Evolutionary conservation across 2,113 vertebrate species (phyloP), one percentile per base, ranked within the genome.

Genomic region (Trematocara unimaculatum): DNA sequence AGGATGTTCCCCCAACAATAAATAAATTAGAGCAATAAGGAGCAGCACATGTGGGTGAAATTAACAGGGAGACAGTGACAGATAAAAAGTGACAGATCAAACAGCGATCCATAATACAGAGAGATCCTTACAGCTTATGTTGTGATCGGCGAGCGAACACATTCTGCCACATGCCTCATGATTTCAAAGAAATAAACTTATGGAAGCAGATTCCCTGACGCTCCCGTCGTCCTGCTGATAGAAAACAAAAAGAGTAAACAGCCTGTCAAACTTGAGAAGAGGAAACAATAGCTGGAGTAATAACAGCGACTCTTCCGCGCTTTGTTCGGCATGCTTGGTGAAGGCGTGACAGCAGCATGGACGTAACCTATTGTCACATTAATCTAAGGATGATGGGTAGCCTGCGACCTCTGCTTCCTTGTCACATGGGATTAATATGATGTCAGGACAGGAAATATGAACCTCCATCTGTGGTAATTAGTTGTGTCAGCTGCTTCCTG

Each of bases 321-420:
- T 83, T 26, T 53, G 5, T 83, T 64, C 31, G 80, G 47, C 77
- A 72, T 20, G 53, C 26, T 74, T 6, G 23, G 20, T 12, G 45
- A 64, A 85, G 55, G 15, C 15, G 4, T 58, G 86, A 82, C 86
- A 62, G 82, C 87, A 29, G 83, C 60, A 17, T 40, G 83, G 79
- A 74, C 9, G 8, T 79, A 87, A 90, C 82, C 90, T 81, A 83
- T 78, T 83, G 91, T 93, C 91, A 70, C 90, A 90, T 93, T 89
- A 88, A 91, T 91, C 91, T 92, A 82, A 85, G 81, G 38, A 90
- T 91, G 93, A 94, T 86, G 23, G 80, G 89, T 81, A 23, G 86
- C 45, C 83, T 7, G 31, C 79, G 45, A 85, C 87, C 62, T 86
- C 84, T 56, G 82, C 35, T 11, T 13, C 81, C 90, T 82, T 81